Conservation (phyloP, 2,113 vertebrate species). For the Rhinoptilus africanus region DNA sequence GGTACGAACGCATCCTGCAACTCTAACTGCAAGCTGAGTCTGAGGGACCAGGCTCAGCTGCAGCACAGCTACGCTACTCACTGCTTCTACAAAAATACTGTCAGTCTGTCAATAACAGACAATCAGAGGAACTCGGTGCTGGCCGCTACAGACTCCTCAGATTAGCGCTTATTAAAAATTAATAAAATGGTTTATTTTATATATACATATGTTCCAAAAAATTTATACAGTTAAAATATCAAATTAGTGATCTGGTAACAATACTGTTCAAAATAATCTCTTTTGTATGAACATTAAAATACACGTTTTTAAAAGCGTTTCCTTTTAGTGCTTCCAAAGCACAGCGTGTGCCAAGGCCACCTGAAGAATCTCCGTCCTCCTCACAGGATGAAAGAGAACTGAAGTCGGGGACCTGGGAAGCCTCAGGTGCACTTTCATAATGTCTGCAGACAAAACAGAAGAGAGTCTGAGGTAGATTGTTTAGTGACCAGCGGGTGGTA, state of each 20-base stretch:
- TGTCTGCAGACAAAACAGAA: constrained; percentile 81
- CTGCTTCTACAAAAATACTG: background rate
- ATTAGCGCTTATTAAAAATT: constrained; percentile 74
- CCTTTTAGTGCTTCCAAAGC: constrained; percentile 82
- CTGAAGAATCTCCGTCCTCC: constrained; percentile 78
- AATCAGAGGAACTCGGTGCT: background rate
- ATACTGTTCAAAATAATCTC: constrained; percentile 95
- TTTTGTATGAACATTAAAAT: constrained; percentile 93
- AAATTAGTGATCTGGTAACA: constrained; percentile 90
- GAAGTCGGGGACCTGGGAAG: constrained; percentile 74
- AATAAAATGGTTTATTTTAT: constrained; percentile 89
- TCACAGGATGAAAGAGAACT: constrained; percentile 74
- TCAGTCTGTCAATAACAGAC: background rate
- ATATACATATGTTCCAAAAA: constrained; percentile 87
- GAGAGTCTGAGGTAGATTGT: constrained; percentile 85
- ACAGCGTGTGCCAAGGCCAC: constrained; percentile 80
- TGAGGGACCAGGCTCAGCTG: background rate
- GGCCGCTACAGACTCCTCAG: constrained; percentile 57
- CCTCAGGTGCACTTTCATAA: constrained; percentile 79
- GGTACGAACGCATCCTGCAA: background rate
- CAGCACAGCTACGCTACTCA: background rate
- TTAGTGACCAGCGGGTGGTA: constrained; percentile 72
- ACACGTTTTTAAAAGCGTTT: constrained; percentile 80
- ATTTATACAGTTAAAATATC: constrained; percentile 89
- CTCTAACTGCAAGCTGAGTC: background rate